Percentiles rank a stretch among this genome's conserved stretches.
Evolutionary conservation across 2,888 invertebrate species (phyloP).

Genomic region (Zelleria hepariella): DNA sequence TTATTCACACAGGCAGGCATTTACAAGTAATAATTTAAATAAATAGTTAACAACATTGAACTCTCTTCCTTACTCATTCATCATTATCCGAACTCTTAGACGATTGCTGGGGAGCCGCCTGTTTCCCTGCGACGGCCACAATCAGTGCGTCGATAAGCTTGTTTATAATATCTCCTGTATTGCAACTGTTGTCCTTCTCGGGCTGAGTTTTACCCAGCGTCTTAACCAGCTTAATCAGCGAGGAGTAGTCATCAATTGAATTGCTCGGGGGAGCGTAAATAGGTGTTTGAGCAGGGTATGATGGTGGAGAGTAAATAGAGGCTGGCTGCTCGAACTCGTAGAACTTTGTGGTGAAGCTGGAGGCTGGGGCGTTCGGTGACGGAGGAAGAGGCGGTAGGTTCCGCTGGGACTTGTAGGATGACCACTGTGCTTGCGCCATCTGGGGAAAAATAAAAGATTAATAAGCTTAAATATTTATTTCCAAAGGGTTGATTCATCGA

Average conservation of each 20-base stretch:
- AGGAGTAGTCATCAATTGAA: background rate
- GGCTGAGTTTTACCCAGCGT: background rate
- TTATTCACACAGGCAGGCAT: no score
- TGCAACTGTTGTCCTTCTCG: background rate
- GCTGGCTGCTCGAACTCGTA: background rate
- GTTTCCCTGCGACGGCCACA: background rate
- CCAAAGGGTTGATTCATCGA: no score
- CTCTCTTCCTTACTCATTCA: background rate
- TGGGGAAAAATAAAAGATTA: background rate
- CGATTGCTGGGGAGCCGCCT: background rate
- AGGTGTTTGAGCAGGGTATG: background rate
- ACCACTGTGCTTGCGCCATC: background rate
- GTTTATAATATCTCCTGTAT: background rate
- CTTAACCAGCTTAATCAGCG: background rate
- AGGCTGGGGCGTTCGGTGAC: background rate
- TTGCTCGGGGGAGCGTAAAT: background rate
- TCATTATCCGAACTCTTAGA: background rate
- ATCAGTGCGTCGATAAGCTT: constrained; percentile 1
- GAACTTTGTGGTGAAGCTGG: background rate
- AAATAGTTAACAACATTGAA: no score
- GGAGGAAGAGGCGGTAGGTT: background rate
- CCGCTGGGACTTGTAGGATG: background rate
- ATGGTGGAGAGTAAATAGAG: background rate
- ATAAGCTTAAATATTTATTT: background rate
- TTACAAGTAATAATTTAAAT: no score